These are phyloP conservation scores for Nebria brevicollis DNA, from an alignment of 2,888 invertebrate species.

Conservation along the genomic window DNA sequence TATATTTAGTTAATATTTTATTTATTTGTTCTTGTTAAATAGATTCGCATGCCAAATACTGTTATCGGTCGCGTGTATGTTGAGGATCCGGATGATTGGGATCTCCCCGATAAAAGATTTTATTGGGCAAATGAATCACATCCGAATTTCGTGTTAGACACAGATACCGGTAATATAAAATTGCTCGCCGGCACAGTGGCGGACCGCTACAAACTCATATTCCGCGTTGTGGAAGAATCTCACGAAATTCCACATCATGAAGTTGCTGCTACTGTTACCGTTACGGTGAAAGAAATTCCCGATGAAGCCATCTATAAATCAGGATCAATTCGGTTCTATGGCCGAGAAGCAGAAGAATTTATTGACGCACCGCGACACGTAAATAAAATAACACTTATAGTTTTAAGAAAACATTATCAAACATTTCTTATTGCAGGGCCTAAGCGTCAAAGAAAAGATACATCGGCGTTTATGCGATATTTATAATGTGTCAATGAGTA, in stretches of 20 bases:
- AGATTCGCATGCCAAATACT: conserved; percentile 81
- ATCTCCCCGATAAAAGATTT: conserved; percentile 90
- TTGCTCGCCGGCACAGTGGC: conserved; percentile 81
- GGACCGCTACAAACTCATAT: conserved; percentile 79
- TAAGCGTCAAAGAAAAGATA: conserved; percentile 76
- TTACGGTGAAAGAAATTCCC: conserved; percentile 87
- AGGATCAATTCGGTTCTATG: conserved; percentile 87
- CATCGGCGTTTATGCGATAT: conserved; percentile 72
- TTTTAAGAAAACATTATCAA: too few relatives aligned
- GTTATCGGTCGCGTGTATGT: conserved; percentile 94
- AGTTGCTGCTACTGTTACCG: conserved; percentile 86
- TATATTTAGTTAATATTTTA: conserved; percentile 21
- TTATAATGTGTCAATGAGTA: conserved; percentile 80
- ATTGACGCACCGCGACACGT: conserved; percentile 70
- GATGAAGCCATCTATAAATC: conserved; percentile 93
- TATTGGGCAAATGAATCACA: conserved; percentile 71
- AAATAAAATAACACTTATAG: conserved; percentile 51
- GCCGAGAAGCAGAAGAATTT: conserved; percentile 87
- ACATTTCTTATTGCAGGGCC: not conserved
- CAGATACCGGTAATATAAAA: conserved; percentile 86
- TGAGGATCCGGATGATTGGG: conserved; percentile 97
- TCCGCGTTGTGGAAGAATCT: conserved; percentile 77
- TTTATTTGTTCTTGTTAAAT: conserved; percentile 48
- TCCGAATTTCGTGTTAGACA: conserved; percentile 77
- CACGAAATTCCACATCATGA: conserved; percentile 70